These are phyloP conservation scores for Sterrhoptilus dennistouni DNA, from an alignment of 2,113 vertebrate genomes.

Conservation along the genomic window DNA sequence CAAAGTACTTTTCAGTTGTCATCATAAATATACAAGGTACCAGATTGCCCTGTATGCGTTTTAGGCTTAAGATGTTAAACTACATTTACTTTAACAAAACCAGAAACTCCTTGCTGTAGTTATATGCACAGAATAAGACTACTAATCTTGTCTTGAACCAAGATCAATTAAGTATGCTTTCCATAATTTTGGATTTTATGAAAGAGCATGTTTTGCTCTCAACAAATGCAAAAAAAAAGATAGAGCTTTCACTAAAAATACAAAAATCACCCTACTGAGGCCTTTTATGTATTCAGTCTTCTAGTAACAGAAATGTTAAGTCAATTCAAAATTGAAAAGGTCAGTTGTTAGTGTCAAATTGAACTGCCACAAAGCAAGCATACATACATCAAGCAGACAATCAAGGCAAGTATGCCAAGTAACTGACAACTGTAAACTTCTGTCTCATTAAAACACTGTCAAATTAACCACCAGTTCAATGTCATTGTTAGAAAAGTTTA, in stretches of 20 bases:
- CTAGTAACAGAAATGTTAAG: conserved; percentile 36
- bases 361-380: conserved; percentile 18
- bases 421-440: conserved; percentile 56
- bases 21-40: neutral
- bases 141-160: neutral
- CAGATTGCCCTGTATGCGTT: neutral
- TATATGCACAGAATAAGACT: neutral
- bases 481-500: conserved; percentile 14
- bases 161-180: neutral
- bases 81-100: neutral
- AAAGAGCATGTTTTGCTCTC: neutral
- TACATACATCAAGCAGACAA: conserved; percentile 23
- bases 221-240: neutral
- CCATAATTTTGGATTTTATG: neutral
- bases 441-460: conserved; percentile 42
- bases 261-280: conserved; percentile 13
- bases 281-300: conserved; percentile 17
- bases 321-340: conserved; percentile 57
- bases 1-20: neutral
- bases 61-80: neutral
- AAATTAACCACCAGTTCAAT: conserved; percentile 51
- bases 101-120: neutral
- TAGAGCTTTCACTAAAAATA: neutral
- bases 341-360: conserved; percentile 58
- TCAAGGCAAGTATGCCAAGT: conserved; percentile 38